Evolutionary conservation across 2,113 vertebrate genomes (phyloP).

Genomic region (Polypterus senegalus): DNA sequence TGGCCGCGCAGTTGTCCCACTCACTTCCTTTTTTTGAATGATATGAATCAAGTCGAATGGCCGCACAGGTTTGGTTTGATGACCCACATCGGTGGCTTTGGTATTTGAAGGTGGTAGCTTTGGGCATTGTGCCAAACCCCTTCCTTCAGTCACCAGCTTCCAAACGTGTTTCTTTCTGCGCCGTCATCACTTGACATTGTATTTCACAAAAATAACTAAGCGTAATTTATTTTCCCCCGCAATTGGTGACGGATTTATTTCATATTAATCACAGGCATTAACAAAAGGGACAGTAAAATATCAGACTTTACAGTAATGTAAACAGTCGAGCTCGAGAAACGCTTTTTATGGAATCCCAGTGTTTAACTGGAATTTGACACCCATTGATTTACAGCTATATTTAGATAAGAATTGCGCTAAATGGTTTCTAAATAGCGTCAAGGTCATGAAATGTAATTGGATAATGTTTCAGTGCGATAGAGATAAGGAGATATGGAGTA

Average conservation of each 20-base stretch:
- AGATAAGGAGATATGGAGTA: conserved; percentile 35
- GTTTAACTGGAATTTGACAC: conserved; percentile 64
- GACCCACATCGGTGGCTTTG: no score
- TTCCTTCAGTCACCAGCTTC: no score
- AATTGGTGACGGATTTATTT: conserved; percentile 47
- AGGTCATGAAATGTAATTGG: conserved; percentile 63
- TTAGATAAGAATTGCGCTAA: conserved; percentile 77
- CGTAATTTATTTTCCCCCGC: no score
- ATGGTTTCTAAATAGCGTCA: conserved; percentile 69
- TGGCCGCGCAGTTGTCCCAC: no score
- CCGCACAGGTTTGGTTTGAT: no score
- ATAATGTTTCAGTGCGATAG: conserved; percentile 46
- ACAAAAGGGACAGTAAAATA: conserved; percentile 57
- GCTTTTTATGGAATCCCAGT: conserved; percentile 82
- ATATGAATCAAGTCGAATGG: no score
- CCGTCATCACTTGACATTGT: no score
- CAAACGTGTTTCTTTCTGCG: no score
- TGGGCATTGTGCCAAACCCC: no score
- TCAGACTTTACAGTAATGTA: conserved; percentile 65
- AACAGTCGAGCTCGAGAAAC: conserved; percentile 65
- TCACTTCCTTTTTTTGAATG: no score
- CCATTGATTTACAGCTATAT: conserved; percentile 79
- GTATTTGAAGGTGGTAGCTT: no score
- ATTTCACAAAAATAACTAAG: no score
- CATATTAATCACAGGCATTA: conserved; percentile 44